Conservation (phyloP, 2,888 invertebrate genomes). For the Oconnorella tubifera region DNA sequence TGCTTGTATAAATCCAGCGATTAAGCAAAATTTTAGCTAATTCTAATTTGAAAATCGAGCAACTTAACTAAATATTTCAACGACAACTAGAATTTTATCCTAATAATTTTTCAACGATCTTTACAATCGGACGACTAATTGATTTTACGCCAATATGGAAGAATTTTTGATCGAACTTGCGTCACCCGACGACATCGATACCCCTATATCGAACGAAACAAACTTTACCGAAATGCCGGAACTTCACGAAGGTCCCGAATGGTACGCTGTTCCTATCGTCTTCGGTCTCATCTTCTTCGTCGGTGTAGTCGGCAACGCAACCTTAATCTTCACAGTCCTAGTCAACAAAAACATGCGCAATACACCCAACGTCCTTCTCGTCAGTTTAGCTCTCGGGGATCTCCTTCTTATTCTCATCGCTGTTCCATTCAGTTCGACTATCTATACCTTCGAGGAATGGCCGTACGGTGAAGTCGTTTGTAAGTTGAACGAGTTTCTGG, state of each 20-base stretch:
- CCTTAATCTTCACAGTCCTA: slow-evolving; percentile 74
- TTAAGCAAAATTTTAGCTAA: too few relatives aligned
- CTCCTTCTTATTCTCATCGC: slow-evolving; percentile 75
- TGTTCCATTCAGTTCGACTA: slow-evolving; percentile 76
- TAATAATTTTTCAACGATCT: too few relatives aligned
- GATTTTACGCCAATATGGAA: too few relatives aligned
- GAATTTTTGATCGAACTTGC: too few relatives aligned
- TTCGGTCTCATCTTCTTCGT: slow-evolving; percentile 78
- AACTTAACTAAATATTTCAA: too few relatives aligned
- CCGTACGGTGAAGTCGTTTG: slow-evolving; percentile 81
- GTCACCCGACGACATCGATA: too few relatives aligned
- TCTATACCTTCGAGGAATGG: slow-evolving; percentile 83
- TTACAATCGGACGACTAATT: too few relatives aligned
- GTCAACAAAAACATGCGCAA: slow-evolving; percentile 77
- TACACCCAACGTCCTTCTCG: slow-evolving; percentile 78
- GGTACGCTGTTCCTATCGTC: slow-evolving; percentile 68
- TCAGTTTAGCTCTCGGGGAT: slow-evolving; percentile 79
- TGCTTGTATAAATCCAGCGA: too few relatives aligned
- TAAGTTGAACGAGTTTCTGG: slow-evolving; percentile 73
- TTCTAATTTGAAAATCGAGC: too few relatives aligned
- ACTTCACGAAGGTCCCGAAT: slow-evolving; percentile 7
- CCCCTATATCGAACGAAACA: too few relatives aligned
- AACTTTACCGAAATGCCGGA: too few relatives aligned
- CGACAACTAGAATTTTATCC: too few relatives aligned
- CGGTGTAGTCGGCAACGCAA: slow-evolving; percentile 78